A percentile compares a stretch with the other conserved stretches of the same genome.
phyloP scores from a whole-genome alignment of 37 sponge, comb jelly and placozoan species.

The Cladorhizidae sp. region DNA sequence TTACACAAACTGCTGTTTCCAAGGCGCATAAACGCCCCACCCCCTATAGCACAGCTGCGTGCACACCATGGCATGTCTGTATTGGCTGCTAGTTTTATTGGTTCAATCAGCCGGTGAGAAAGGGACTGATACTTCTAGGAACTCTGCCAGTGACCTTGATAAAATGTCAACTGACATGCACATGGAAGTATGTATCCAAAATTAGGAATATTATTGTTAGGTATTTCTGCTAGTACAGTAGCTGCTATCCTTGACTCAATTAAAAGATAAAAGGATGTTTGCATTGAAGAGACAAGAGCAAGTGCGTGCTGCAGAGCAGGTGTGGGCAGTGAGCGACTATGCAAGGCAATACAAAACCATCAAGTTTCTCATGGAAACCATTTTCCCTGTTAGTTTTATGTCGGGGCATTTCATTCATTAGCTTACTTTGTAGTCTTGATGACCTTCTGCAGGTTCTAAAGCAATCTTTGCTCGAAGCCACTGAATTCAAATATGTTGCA shows the following conservation, averaged over 20 bases:
- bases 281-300: constrained; percentile 44
- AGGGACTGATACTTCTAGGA: neutral
- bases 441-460: constrained; percentile 25
- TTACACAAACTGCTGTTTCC: too few species aligned
- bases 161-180: neutral
- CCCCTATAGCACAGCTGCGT: too few species aligned
- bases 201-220: neutral
- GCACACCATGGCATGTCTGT: too few species aligned
- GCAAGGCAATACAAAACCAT: constrained; percentile 66
- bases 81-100: neutral
- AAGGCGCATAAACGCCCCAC: too few species aligned
- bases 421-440: neutral
- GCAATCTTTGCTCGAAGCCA: constrained; percentile 14
- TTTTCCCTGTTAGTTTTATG: constrained; percentile 51
- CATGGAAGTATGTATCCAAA: constrained; percentile 27
- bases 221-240: neutral
- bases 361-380: constrained; percentile 39
- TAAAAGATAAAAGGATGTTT: constrained; percentile 35
- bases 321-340: constrained; percentile 49
- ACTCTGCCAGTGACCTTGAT: neutral
- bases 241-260: neutral
- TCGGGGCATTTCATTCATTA: neutral
- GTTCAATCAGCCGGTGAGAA: neutral
- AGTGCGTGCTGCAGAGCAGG: constrained; percentile 43
- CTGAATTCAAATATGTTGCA: constrained; percentile 10